These are phyloP conservation scores for Coboldia fuscipes DNA, from an alignment of 1,140 invertebrate genomes.

Conservation along the genomic window DNA sequence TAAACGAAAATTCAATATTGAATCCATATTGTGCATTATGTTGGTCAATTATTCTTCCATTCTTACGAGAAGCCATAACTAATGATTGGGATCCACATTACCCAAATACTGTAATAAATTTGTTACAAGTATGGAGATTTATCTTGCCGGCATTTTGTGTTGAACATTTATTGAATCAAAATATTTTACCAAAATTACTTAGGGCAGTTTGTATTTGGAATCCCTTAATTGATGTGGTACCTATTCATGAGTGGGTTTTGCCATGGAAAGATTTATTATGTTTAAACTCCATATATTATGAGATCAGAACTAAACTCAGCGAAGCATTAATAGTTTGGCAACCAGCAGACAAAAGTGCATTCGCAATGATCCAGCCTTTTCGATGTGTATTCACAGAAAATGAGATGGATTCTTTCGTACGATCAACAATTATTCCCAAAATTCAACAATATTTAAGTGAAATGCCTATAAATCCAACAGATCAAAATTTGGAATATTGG, in stretches of 20 bases:
- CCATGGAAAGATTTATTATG: conserved; percentile 50
- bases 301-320: conserved; percentile 78
- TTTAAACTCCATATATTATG: conserved; percentile 55
- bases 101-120: conserved; percentile 48
- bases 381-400: conserved; percentile 57
- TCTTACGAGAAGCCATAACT: conserved; percentile 18
- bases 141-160: conserved; percentile 66
- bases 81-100: conserved; percentile 47
- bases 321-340: conserved; percentile 77
- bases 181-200: conserved; percentile 58
- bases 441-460: conserved; percentile 45
- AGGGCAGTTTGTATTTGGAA: conserved; percentile 80
- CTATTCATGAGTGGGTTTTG: conserved; percentile 90
- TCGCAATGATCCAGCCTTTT: conserved; percentile 87
- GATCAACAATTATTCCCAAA: conserved; percentile 83
- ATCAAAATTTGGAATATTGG: conserved; percentile 57
- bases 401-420: conserved; percentile 65
- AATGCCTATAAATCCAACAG: conserved; percentile 68
- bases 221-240: conserved; percentile 78
- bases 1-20: conserved; percentile 42
- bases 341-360: conserved; percentile 77
- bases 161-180: conserved; percentile 59
- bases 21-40: conserved; percentile 61
- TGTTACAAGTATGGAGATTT: conserved; percentile 63
- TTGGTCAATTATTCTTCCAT: conserved; percentile 81